These are phyloP conservation scores for Microcebus tavaratra DNA, from an alignment of 2,113 vertebrate species.

Conservation along the genomic window DNA sequence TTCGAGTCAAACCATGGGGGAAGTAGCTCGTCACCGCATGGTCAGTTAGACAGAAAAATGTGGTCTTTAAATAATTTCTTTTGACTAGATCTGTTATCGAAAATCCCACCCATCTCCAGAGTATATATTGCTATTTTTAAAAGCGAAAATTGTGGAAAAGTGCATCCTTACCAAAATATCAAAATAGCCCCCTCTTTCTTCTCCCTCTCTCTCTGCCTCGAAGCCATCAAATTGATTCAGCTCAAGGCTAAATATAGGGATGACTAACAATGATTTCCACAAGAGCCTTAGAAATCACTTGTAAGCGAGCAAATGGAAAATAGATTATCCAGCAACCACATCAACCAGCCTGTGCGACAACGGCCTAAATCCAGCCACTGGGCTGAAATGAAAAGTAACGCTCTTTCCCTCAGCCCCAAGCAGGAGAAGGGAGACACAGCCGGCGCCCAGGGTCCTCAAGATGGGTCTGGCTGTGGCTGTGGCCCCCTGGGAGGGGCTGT, in stretches of 20 bases:
- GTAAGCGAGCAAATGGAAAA: constrained; percentile 81
- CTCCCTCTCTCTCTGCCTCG: constrained; percentile 17
- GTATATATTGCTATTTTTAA: constrained; percentile 58
- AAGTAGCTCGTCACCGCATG: constrained; percentile 52
- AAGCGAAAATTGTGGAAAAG: constrained; percentile 53
- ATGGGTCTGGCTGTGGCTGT: neutral
- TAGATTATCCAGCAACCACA: constrained; percentile 78
- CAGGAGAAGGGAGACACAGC: constrained; percentile 48
- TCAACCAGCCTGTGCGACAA: constrained; percentile 72
- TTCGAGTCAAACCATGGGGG: constrained; percentile 71
- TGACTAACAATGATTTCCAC: constrained; percentile 83
- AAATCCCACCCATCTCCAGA: constrained; percentile 54
- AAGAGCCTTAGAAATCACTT: constrained; percentile 81
- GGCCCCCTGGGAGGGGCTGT: no score
- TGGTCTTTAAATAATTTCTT: constrained; percentile 75
- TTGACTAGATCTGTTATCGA: constrained; percentile 78
- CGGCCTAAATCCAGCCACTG: constrained; percentile 70
- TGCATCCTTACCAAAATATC: constrained; percentile 64
- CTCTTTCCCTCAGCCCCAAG: constrained; percentile 68
- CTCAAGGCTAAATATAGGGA: constrained; percentile 84
- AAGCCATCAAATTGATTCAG: constrained; percentile 79
- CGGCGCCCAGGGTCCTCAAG: accelerated
- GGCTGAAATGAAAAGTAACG: constrained; percentile 70
- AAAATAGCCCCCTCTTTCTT: constrained; percentile 37
- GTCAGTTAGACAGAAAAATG: constrained; percentile 74